A percentile compares a stretch with the other conserved stretches of the same genome.
phyloP scores from a whole-genome alignment of 2,888 invertebrate genomes.

The Chorisops tibialis region DNA sequence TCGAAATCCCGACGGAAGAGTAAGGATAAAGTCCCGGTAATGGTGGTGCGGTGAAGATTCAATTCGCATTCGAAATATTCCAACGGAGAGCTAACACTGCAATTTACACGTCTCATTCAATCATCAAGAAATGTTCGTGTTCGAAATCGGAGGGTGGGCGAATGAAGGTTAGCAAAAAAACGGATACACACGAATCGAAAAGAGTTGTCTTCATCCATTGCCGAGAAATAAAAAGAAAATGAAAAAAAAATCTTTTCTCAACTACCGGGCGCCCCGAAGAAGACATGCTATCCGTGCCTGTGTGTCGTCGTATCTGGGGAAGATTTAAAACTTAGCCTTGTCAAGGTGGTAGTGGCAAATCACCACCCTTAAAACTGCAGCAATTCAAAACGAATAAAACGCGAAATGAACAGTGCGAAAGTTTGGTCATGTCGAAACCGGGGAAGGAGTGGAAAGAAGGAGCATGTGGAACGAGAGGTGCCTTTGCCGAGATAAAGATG shows the following conservation, averaged over 20 bases:
- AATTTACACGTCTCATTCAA: not conserved
- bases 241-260: too few species aligned
- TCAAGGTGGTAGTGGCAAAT: conserved; percentile 14
- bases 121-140: not conserved
- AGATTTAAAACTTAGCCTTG: conserved; percentile 22
- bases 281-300: too few species aligned
- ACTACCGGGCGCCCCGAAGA: not conserved
- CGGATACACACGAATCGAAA: too few species aligned
- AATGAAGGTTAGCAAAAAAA: too few species aligned
- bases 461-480: not conserved
- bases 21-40: not conserved
- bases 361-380: conserved; percentile 20
- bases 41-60: conserved; percentile 10
- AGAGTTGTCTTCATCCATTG: too few species aligned
- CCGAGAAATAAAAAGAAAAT: too few species aligned
- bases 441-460: too few species aligned
- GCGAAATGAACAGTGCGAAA: conserved; percentile 18
- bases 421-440: not conserved
- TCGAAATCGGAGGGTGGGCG: not conserved
- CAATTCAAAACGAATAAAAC: conserved; percentile 20
- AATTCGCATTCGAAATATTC: conserved; percentile 20
- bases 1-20: conserved; percentile 2
- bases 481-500: conserved; percentile 22
- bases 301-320: conserved; percentile 10
- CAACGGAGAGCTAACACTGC: not conserved